Evolutionary conservation across 2,113 vertebrate genomes (phyloP).

Genomic region (Leptosomus discolor): DNA sequence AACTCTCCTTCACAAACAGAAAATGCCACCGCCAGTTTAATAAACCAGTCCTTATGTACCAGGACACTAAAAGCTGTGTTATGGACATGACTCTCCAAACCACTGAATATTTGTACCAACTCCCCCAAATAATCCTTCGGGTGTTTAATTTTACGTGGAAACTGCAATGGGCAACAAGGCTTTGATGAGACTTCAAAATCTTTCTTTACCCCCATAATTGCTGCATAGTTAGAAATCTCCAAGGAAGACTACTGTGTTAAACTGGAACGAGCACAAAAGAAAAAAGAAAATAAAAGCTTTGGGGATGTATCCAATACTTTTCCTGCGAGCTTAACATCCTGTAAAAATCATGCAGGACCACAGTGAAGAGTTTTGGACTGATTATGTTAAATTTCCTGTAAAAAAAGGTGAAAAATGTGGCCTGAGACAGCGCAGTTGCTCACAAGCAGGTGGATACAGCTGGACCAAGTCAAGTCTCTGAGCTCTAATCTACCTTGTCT

Average conservation of each 20-base stretch:
- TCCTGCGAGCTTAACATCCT: background rate
- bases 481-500: slow-evolving; percentile 67
- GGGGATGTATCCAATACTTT: background rate
- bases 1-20: background rate
- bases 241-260: background rate
- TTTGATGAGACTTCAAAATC: background rate
- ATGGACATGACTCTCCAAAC: background rate
- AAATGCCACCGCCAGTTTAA: background rate
- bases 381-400: background rate
- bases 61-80: background rate
- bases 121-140: background rate
- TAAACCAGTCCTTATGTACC: background rate
- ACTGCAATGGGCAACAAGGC: background rate
- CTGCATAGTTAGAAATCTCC: background rate
- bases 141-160: background rate
- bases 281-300: background rate
- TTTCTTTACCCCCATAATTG: background rate
- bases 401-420: background rate
- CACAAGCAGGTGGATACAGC: slow-evolving; percentile 51
- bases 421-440: background rate
- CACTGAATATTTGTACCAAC: background rate
- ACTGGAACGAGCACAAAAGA: background rate
- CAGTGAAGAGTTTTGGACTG: background rate
- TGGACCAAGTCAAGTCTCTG: slow-evolving; percentile 41
- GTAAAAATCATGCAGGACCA: background rate